A percentile compares a stretch with the other conserved stretches of the same genome.
Conservation (phyloP, 1,140 invertebrate genomes). For the Camponotus pennsylvanicus region DNA sequence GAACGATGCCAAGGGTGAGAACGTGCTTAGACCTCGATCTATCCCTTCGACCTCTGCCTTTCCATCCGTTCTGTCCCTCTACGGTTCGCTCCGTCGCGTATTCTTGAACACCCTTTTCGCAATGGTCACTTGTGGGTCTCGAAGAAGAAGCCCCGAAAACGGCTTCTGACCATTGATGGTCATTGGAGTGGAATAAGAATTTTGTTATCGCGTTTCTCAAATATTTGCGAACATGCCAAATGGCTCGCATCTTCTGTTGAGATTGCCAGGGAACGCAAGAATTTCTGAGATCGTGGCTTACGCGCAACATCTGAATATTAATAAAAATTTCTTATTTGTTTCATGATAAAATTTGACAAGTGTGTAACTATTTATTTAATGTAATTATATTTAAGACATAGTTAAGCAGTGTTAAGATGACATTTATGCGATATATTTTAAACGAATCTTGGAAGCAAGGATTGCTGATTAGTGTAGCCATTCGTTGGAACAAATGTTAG, state of each 20-base stretch:
- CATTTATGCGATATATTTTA: background rate
- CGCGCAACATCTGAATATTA: background rate
- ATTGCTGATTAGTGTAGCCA: conserved; percentile 4
- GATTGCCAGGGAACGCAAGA: background rate
- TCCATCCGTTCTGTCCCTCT: conserved; percentile 65
- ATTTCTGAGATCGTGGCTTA: background rate
- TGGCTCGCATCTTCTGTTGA: background rate
- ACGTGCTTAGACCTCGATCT: conserved; percentile 84
- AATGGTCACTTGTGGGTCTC: conserved; percentile 74
- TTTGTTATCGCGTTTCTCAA: conserved; percentile 55
- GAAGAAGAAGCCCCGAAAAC: conserved; percentile 47
- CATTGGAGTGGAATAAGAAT: conserved; percentile 56
- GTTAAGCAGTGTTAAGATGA: background rate
- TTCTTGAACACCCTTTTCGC: conserved; percentile 73
- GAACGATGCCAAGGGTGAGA: conserved; percentile 83
- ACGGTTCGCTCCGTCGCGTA: conserved; percentile 67
- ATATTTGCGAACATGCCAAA: conserved; percentile 42
- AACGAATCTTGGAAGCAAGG: conserved; percentile 5
- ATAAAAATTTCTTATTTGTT: background rate
- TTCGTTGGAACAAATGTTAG: conserved; percentile 49
- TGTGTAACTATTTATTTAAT: background rate
- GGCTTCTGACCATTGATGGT: conserved; percentile 54
- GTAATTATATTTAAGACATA: background rate
- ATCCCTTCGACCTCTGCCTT: conserved; percentile 80
- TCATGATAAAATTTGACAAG: background rate